Evolutionary conservation across 2,797 vertebrate genomes (phyloP).

Genomic region (Hephaestus fuliginosus): DNA sequence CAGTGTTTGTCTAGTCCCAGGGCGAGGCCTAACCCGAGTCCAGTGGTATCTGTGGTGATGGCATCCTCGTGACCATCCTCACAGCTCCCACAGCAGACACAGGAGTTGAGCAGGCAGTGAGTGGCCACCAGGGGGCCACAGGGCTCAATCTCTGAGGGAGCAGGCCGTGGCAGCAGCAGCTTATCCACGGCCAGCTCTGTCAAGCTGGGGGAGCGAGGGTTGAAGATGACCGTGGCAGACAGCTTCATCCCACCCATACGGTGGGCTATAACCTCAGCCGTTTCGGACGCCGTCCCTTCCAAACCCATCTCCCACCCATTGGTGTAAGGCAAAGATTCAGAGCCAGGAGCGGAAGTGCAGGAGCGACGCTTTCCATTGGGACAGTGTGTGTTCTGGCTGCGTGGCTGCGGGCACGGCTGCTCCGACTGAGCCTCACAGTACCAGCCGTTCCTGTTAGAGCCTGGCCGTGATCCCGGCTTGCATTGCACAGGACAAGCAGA

Average conservation of each 20-base stretch:
- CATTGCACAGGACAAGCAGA: slow-evolving; percentile 65
- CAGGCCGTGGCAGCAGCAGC: slow-evolving; percentile 77
- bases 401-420: slow-evolving; percentile 76
- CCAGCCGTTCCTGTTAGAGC: slow-evolving; percentile 76
- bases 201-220: slow-evolving; percentile 91
- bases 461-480: slow-evolving; percentile 58
- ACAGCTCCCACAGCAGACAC: slow-evolving; percentile 96
- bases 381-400: slow-evolving; percentile 68
- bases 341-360: slow-evolving; percentile 73
- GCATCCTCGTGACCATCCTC: slow-evolving; percentile 89
- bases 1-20: slow-evolving; percentile 82
- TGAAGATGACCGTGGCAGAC: slow-evolving; percentile 98
- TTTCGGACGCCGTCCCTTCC: slow-evolving; percentile 86
- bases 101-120: slow-evolving; percentile 94
- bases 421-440: slow-evolving; percentile 73
- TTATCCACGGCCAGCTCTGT: slow-evolving; percentile 84
- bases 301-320: slow-evolving; percentile 90
- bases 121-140: slow-evolving; percentile 88
- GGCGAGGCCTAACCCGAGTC: slow-evolving; percentile 74
- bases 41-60: slow-evolving; percentile 67
- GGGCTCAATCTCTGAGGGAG: slow-evolving; percentile 76
- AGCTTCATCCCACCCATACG: slow-evolving; percentile 98
- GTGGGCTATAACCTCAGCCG: slow-evolving; percentile 93
- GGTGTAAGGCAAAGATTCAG: slow-evolving; percentile 85
- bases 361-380: slow-evolving; percentile 70